Conservation (phyloP, 92 coral and sea anemone species). For the Epizoanthus illoricatus region DNA sequence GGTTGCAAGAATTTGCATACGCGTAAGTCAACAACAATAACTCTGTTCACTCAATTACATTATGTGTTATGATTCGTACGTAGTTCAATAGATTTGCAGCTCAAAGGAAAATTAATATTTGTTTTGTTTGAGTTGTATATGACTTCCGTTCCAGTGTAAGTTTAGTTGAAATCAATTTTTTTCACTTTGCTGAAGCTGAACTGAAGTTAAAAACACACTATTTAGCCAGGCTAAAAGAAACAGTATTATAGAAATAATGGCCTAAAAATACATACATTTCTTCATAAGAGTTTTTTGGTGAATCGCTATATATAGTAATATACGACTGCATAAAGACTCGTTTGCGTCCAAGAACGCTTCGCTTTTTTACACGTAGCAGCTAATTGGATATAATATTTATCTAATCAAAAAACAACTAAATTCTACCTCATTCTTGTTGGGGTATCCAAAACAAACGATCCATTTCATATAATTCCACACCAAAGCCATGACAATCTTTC, state of each 20-base stretch:
- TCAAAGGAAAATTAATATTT: slow-evolving; percentile 10
- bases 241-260: neutral
- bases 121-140: neutral
- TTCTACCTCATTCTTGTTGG: slow-evolving; percentile 55
- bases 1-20: slow-evolving; percentile 29
- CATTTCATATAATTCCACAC: slow-evolving; percentile 65
- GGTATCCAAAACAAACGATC: slow-evolving; percentile 63
- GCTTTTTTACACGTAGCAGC: no score
- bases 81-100: slow-evolving; percentile 16
- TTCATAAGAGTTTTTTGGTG: no score
- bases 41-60: no score
- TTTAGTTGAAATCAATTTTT: slow-evolving; percentile 6
- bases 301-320: no score
- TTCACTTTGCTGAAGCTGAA: neutral
- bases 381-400: neutral
- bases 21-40: slow-evolving; percentile 12
- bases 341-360: no score
- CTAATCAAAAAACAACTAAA: neutral
- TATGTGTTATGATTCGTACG: neutral
- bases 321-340: no score
- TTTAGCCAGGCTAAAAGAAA: neutral
- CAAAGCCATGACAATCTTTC: slow-evolving; percentile 38
- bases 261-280: no score
- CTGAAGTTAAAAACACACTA: neutral
- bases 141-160: slow-evolving; percentile 17